Evolutionary conservation across 2,888 invertebrate genomes (phyloP).

Genomic region (Steromphala cineraria): DNA sequence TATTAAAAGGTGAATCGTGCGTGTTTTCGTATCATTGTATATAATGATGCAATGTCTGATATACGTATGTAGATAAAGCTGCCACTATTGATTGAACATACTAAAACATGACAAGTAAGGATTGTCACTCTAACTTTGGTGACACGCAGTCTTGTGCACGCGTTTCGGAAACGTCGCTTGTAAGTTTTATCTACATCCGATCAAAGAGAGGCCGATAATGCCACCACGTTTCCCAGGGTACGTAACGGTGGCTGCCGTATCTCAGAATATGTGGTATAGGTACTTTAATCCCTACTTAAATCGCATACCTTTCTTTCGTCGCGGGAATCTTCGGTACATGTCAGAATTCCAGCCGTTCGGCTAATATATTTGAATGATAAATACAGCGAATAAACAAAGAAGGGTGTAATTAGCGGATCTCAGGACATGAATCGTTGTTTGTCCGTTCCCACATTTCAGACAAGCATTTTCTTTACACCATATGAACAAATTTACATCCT

Average conservation of each 20-base stretch:
- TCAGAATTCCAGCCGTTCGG: neutral
- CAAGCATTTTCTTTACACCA: too few species aligned
- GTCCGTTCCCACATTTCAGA: too few species aligned
- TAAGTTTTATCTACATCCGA: neutral
- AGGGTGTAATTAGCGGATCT: too few species aligned
- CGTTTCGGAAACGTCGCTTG: neutral
- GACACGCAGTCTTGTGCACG: slow-evolving; percentile 2
- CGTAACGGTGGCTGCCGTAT: neutral
- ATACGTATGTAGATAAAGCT: neutral
- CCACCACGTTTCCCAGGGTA: neutral
- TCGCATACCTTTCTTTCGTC: neutral
- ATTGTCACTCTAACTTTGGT: neutral
- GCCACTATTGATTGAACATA: neutral
- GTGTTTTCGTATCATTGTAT: too few species aligned
- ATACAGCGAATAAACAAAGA: neutral
- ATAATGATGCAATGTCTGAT: neutral
- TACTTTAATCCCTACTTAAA: neutral
- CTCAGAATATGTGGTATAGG: neutral
- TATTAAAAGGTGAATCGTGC: too few species aligned
- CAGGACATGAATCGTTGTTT: too few species aligned
- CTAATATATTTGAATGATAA: neutral
- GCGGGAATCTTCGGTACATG: neutral
- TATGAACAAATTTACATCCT: too few species aligned
- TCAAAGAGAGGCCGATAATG: neutral
- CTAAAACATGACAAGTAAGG: neutral